Percentiles rank a stretch among this genome's conserved stretches.
Evolutionary conservation across 2,113 vertebrate species (phyloP).

Genomic region (Ptilonorhynchus violaceus): DNA sequence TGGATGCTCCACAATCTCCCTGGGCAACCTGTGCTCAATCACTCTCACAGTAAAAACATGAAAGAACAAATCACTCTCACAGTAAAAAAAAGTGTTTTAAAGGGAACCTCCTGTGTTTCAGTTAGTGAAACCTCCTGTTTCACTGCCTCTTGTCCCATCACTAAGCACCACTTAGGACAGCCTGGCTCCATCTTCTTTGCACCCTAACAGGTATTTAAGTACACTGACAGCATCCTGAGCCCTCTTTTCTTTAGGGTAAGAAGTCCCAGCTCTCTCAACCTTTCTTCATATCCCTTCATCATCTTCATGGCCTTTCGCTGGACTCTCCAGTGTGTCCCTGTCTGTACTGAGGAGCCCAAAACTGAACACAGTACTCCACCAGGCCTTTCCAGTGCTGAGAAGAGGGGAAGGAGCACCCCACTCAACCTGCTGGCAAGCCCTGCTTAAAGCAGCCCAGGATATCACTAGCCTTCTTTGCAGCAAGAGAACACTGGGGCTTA

Average conservation of each 20-base stretch:
- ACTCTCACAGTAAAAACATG: neutral
- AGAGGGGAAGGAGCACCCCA: neutral
- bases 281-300: neutral
- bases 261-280: neutral
- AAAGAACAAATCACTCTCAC: neutral
- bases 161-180: neutral
- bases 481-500: neutral
- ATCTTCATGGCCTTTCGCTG: neutral
- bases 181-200: neutral
- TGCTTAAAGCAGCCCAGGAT: neutral
- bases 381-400: neutral
- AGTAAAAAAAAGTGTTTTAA: neutral
- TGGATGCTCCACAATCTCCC: neutral
- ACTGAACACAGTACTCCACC: neutral
- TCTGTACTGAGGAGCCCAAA: neutral
- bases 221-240: neutral
- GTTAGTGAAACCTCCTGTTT: neutral
- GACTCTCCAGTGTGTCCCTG: neutral
- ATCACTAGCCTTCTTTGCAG: neutral
- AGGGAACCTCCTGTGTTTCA: neutral
- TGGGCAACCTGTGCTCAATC: neutral
- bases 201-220: neutral
- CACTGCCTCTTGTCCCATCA: neutral
- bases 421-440: neutral
- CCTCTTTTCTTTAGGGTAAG: neutral